phyloP scores from a whole-genome alignment of 2,888 invertebrate genomes.

The Blastobasis lacticolella region DNA sequence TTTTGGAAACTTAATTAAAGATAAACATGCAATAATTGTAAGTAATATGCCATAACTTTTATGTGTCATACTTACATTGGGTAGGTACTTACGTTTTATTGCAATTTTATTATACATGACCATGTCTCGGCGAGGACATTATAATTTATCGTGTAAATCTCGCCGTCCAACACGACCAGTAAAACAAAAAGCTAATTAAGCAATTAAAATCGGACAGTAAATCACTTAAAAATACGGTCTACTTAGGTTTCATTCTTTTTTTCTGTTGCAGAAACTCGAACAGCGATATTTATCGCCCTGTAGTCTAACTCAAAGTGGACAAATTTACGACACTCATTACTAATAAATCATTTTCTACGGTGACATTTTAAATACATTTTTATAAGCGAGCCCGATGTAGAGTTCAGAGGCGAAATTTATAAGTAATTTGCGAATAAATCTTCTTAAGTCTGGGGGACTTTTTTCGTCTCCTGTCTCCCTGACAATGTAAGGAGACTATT shows the following conservation, averaged over 20 bases:
- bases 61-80: background rate
- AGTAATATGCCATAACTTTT: background rate
- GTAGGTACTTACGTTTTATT: background rate
- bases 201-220: too few species aligned
- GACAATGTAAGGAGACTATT: slow-evolving; percentile 68
- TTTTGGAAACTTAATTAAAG: background rate
- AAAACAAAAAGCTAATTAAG: too few species aligned
- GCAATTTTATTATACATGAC: too few species aligned
- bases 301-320: slow-evolving; percentile 52
- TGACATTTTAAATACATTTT: slow-evolving; percentile 74
- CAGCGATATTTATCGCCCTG: too few species aligned
- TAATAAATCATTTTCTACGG: slow-evolving; percentile 64
- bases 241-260: too few species aligned
- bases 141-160: too few species aligned
- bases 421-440: slow-evolving; percentile 75
- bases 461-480: slow-evolving; percentile 46
- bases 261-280: too few species aligned
- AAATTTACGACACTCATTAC: slow-evolving; percentile 66
- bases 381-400: slow-evolving; percentile 64
- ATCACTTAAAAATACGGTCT: too few species aligned
- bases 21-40: background rate
- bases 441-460: slow-evolving; percentile 53
- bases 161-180: too few species aligned
- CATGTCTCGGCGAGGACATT: too few species aligned
- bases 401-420: slow-evolving; percentile 59